Base-by-base conservation (phyloP, 1,140 invertebrate genomes). In the Oreohelix idahoensis region DNA sequence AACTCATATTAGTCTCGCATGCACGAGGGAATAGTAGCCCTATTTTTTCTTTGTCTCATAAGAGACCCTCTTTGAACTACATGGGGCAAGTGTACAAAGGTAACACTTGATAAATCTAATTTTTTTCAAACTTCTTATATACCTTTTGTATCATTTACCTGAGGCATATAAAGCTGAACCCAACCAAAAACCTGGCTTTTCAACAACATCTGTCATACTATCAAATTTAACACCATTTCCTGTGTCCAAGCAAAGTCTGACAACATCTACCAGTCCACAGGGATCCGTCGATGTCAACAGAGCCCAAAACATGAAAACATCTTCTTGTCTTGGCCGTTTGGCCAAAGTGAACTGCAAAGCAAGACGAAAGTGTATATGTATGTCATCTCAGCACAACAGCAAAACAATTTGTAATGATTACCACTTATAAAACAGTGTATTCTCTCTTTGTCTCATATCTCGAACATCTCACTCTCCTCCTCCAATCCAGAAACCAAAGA, bases 251-350 rank as follows among this genome's bases (percentile, higher is more conserved):
- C 4, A 36, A 2, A 82, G 45, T 29, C n/a, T 69, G 23, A 38
- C 26, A 29, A 82, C 32, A 58, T 74, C 71, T 13, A 74, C 80
- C 4, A 51, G 51, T 39, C 80, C 80, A 51, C 36, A 35, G 1
- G n/a, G n/a, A 66, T 23, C 15, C 1, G 8, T 51, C 0, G 45
- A 11, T 10, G 70, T 11, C 26, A 75, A 36, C 29, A 53, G 23
- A 15, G 80, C 13, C 80, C 80, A 82, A 29, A 82, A 82, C 71
- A 82, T 53, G 23, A 58, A 51, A 42, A 80, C 66, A 45, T 71
- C 45, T 20, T 80, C 49, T 13, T 71, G 66, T n/a, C 38, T 80
- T 49, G 26, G 13, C 49, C 79, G 17, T 49, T 42, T 38, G 20
- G 29, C 26, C 36, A 80, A 49, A 32, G 17, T 10, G n/a, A 0